Percentiles rank a stretch among this genome's conserved stretches.
Evolutionary conservation across 2,888 invertebrate species (phyloP).

Genomic region (Stenoptilia bipunctidactyla): DNA sequence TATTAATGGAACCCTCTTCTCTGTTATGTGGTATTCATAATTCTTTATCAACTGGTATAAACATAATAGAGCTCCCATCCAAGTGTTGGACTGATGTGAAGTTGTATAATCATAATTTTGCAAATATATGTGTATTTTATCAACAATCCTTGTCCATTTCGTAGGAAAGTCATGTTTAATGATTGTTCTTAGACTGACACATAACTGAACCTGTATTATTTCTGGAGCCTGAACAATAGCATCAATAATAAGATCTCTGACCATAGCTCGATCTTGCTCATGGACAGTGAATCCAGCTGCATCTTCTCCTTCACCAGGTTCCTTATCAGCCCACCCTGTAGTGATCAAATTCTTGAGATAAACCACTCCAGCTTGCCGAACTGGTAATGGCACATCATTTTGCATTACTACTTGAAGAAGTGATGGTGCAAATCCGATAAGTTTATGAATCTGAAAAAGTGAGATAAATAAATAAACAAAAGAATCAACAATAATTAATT

Average conservation of each 20-base stretch:
- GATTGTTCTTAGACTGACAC: constrained; percentile 92
- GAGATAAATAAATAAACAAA: too few species aligned
- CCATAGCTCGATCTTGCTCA: constrained; percentile 95
- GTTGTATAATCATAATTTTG: constrained; percentile 80
- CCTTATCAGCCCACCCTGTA: constrained; percentile 90
- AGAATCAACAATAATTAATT: too few species aligned
- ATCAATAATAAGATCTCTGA: constrained; percentile 94
- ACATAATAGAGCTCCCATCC: constrained; percentile 93
- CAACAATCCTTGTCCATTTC: constrained; percentile 95
- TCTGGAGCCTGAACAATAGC: constrained; percentile 95
- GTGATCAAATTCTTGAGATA: constrained; percentile 95
- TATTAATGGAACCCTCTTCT: constrained; percentile 90
- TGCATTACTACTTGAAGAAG: constrained; percentile 95
- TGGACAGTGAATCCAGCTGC: constrained; percentile 86
- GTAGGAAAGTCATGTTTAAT: constrained; percentile 97
- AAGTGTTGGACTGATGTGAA: constrained; percentile 70
- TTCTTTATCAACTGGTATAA: constrained; percentile 96
- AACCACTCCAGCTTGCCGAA: constrained; percentile 95
- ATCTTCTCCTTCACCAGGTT: constrained; percentile 79
- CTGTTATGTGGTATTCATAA: constrained; percentile 89
- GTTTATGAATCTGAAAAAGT: constrained; percentile 67
- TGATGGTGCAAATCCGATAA: constrained; percentile 95
- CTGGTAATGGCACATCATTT: constrained; percentile 89
- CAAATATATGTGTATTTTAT: constrained; percentile 93
- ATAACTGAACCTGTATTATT: constrained; percentile 89